Percentiles rank a stretch among this genome's conserved stretches.
These are phyloP conservation scores for Synergus itoensis DNA, from an alignment of 2,888 invertebrate species.

Conservation along the genomic window DNA sequence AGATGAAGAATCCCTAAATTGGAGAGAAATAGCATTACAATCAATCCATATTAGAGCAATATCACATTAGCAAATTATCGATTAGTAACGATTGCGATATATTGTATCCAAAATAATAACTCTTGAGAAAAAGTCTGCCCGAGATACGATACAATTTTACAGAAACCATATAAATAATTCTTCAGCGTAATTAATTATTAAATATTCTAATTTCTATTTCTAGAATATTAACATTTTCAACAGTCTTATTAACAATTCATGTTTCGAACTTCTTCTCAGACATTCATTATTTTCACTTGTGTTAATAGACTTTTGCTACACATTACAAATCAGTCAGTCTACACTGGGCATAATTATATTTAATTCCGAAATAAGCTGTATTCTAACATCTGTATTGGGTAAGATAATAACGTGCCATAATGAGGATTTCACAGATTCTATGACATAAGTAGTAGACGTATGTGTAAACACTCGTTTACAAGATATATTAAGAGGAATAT, in stretches of 20 bases:
- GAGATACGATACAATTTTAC: not conserved
- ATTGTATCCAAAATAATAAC: not conserved
- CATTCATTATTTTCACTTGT: not conserved
- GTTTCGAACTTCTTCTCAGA: not conserved
- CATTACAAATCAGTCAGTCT: conserved; percentile 18
- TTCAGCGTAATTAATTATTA: not conserved
- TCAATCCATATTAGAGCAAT: not conserved
- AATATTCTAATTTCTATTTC: not conserved
- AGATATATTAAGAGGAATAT: not conserved
- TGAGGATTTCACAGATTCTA: conserved; percentile 18
- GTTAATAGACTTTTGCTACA: conserved; percentile 5
- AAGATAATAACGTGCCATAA: not conserved
- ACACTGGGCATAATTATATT: conserved; percentile 1
- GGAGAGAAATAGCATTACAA: not conserved
- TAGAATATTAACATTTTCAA: not conserved
- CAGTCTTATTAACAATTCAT: conserved; percentile 6
- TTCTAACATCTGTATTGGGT: not conserved
- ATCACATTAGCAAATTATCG: not conserved
- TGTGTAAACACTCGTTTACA: too few relatives aligned
- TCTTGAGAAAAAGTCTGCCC: not conserved
- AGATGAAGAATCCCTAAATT: not conserved
- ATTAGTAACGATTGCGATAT: not conserved
- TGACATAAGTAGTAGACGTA: not conserved
- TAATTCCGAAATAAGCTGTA: not conserved
- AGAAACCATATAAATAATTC: not conserved